Percentiles rank a stretch among this genome's conserved stretches.
Evolutionary conservation across 2,888 invertebrate genomes (phyloP).

Genomic region (Metellina segmentata): DNA sequence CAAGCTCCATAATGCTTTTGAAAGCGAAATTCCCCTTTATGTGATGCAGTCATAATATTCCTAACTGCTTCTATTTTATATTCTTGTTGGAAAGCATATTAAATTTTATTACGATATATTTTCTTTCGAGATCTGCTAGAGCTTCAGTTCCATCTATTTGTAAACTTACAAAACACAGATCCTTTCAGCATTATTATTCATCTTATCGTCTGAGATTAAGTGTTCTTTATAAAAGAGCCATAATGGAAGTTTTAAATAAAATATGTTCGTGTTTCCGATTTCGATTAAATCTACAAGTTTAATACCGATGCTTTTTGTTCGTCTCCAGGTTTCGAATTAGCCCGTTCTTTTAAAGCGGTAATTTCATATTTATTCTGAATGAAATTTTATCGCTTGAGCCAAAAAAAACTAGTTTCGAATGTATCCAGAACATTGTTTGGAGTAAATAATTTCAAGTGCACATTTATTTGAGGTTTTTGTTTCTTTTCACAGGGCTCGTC

Average conservation of each 20-base stretch:
- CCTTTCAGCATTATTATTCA: conserved; percentile 18
- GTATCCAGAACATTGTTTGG: background rate
- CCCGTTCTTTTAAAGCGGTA: conserved; percentile 30
- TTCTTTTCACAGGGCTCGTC: background rate
- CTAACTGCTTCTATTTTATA: conserved; percentile 37
- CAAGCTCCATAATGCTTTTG: conserved; percentile 26
- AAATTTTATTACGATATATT: conserved; percentile 56
- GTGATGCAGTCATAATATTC: conserved; percentile 45
- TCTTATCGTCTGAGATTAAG: conserved; percentile 22
- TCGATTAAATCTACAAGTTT: conserved; percentile 21
- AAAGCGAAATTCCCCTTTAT: conserved; percentile 46
- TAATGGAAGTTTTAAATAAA: conserved; percentile 42
- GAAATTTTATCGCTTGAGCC: background rate
- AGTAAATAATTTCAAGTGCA: background rate
- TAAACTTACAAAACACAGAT: conserved; percentile 28
- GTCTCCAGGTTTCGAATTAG: conserved; percentile 20
- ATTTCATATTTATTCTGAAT: conserved; percentile 27
- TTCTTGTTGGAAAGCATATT: conserved; percentile 41
- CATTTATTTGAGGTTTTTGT: background rate
- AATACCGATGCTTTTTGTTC: conserved; percentile 24
- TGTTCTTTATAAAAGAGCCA: conserved; percentile 11
- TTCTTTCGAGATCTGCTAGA: conserved; percentile 25
- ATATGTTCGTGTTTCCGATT: conserved; percentile 24
- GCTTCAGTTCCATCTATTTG: conserved; percentile 9
- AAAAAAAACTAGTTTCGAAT: background rate